These are phyloP conservation scores for Ricordea florida DNA, from an alignment of 92 coral and sea anemone species.

Conservation along the genomic window DNA sequence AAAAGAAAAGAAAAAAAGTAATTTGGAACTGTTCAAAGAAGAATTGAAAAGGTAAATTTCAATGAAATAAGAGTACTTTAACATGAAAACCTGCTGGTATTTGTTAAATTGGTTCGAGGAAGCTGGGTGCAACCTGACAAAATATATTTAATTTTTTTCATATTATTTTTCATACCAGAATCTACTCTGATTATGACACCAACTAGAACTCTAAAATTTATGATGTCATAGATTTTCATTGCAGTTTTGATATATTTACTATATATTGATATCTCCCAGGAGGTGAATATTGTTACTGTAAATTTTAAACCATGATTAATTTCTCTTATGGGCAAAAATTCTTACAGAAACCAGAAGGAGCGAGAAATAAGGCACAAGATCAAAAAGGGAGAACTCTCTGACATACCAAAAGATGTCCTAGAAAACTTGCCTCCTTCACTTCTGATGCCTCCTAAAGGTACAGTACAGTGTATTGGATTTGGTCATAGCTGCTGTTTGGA, in stretches of 20 bases:
- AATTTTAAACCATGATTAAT: not conserved
- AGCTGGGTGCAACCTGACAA: too few species aligned
- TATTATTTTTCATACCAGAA: too few species aligned
- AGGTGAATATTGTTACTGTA: not conserved
- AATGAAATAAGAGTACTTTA: too few species aligned
- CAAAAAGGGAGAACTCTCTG: constrained; percentile 85
- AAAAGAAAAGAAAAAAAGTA: constrained; percentile 98
- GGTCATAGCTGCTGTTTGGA: too few species aligned
- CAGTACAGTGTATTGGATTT: not conserved
- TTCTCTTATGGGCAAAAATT: too few species aligned
- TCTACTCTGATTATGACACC: too few species aligned
- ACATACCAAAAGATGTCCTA: constrained; percentile 80
- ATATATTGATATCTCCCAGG: not conserved
- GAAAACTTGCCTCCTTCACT: constrained; percentile 67
- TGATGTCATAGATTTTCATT: too few species aligned
- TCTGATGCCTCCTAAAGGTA: constrained; percentile 75
- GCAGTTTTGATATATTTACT: not conserved
- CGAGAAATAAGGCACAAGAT: constrained; percentile 91
- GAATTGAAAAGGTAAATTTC: constrained; percentile 95
- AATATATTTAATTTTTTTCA: too few species aligned
- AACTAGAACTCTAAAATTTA: too few species aligned
- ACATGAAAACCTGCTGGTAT: too few species aligned
- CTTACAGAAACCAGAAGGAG: constrained; percentile 86
- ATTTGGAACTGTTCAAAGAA: constrained; percentile 96
- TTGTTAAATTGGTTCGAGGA: too few species aligned